phyloP scores from a whole-genome alignment of 2,113 vertebrate genomes.

The Apeltes quadracus region DNA sequence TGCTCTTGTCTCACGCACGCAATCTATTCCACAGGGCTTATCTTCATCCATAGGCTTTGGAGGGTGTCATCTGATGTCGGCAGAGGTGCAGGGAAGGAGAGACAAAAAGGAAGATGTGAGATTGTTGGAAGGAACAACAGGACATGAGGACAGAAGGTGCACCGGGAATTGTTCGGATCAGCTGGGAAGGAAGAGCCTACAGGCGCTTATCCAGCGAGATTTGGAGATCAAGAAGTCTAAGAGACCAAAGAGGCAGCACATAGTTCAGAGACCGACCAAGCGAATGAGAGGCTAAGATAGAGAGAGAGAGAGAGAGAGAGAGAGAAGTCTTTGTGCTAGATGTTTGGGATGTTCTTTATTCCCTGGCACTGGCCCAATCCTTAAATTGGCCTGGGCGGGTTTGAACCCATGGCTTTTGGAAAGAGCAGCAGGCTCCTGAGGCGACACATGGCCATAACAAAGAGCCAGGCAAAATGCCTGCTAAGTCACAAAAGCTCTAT shows the following conservation, averaged over 20 bases:
- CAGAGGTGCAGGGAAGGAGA: constrained; percentile 33
- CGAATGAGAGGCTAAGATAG: constrained; percentile 17
- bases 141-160: constrained; percentile 3
- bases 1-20: constrained; percentile 50
- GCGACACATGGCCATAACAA: constrained; percentile 73
- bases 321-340: constrained; percentile 51
- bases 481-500: constrained; percentile 71
- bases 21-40: constrained; percentile 60
- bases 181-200: constrained; percentile 13
- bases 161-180: constrained; percentile 27
- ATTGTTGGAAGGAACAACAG: neutral
- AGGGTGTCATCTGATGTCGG: constrained; percentile 46
- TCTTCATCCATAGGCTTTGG: constrained; percentile 60
- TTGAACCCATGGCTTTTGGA: constrained; percentile 64
- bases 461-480: constrained; percentile 64
- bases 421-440: constrained; percentile 62
- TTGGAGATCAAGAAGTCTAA: neutral
- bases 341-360: constrained; percentile 60
- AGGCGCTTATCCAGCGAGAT: constrained; percentile 41
- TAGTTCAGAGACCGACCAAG: constrained; percentile 13
- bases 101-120: neutral
- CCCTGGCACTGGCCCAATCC: constrained; percentile 50
- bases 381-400: constrained; percentile 45
- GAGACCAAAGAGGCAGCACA: constrained; percentile 2
- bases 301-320: constrained; percentile 18